Conservation (phyloP, 2,797 vertebrate species). For the Morelia viridis region DNA sequence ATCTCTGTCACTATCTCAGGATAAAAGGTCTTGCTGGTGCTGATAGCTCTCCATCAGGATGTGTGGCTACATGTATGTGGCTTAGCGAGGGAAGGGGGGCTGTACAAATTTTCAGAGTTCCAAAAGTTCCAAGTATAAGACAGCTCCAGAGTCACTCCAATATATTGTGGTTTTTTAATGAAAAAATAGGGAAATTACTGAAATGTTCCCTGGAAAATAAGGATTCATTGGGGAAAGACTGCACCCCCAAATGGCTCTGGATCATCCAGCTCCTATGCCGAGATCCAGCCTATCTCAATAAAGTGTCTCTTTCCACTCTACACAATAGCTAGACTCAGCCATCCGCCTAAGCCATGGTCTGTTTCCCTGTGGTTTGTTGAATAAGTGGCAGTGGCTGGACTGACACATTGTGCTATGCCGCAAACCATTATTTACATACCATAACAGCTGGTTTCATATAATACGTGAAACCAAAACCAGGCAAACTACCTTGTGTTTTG, state of each 20-base stretch:
- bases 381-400: neutral
- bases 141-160: neutral
- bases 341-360: neutral
- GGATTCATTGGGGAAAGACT: neutral
- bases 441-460: neutral
- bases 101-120: neutral
- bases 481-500: neutral
- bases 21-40: neutral
- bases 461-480: neutral
- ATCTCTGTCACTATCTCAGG: neutral
- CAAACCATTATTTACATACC: neutral
- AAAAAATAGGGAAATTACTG: neutral
- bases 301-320: neutral
- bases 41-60: neutral
- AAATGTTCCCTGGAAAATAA: slow-evolving; percentile 7
- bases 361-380: neutral
- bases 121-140: neutral
- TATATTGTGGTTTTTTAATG: neutral
- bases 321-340: neutral
- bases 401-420: neutral
- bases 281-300: slow-evolving; percentile 17
- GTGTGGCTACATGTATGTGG: neutral
- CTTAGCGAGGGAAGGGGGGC: neutral
- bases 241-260: neutral
- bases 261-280: neutral